Conservation (phyloP, 2,888 invertebrate genomes). For the Phyllotreta striolata region DNA sequence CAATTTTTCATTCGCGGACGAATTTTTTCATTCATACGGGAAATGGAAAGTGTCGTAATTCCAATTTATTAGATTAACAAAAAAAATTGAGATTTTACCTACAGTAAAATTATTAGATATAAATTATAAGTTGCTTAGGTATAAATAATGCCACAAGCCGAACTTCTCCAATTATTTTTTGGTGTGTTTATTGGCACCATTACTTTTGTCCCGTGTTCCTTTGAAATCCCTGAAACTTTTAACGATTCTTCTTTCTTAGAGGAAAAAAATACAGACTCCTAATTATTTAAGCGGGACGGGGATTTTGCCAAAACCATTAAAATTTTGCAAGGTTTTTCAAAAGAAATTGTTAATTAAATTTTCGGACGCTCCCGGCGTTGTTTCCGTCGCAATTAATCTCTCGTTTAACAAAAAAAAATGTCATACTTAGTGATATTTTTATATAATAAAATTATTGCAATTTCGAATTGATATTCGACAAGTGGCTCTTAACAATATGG, state of each 20-base stretch:
- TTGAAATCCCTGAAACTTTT: conserved; percentile 26
- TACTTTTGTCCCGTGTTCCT: conserved; percentile 24
- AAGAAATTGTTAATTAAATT: background rate
- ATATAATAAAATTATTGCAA: too few relatives aligned
- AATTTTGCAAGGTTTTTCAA: conserved; percentile 8
- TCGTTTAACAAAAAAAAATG: too few relatives aligned
- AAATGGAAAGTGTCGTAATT: too few relatives aligned
- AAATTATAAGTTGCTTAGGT: background rate
- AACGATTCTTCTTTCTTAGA: conserved; percentile 22
- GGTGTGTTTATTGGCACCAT: conserved; percentile 30
- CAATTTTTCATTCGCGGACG: conserved; percentile 6
- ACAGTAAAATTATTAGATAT: too few relatives aligned
- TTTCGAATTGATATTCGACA: too few relatives aligned
- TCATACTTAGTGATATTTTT: too few relatives aligned
- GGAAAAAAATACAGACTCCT: conserved; percentile 5
- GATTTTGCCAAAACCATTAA: conserved; percentile 13
- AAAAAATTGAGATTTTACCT: too few relatives aligned
- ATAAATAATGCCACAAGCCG: conserved; percentile 1
- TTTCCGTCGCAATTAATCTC: too few relatives aligned
- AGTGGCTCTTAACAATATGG: too few relatives aligned
- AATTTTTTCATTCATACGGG: too few relatives aligned
- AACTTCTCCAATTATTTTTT: conserved; percentile 29
- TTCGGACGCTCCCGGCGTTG: too few relatives aligned
- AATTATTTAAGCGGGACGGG: conserved; percentile 6
- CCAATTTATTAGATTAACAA: too few relatives aligned